A percentile compares a stretch with the other conserved stretches of the same genome.
Evolutionary conservation across 2,113 vertebrate species (phyloP).

Genomic region (Hassar affinis): DNA sequence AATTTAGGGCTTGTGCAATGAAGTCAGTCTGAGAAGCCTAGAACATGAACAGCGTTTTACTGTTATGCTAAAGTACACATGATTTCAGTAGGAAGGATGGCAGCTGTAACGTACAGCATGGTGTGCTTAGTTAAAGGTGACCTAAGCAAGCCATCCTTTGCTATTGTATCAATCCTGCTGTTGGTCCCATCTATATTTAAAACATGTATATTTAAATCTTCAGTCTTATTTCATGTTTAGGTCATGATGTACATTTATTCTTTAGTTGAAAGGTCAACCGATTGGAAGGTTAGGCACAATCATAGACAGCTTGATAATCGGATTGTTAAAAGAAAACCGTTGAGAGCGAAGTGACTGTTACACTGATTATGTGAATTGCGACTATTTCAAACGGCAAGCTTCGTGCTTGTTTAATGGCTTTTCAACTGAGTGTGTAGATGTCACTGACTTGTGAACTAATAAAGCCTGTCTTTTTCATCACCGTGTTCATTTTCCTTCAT

Average conservation of each 20-base stretch:
- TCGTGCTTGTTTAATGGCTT: slow-evolving; percentile 39
- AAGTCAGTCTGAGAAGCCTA: background rate
- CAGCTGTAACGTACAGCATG: background rate
- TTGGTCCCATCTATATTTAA: slow-evolving; percentile 1
- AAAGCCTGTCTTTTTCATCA: slow-evolving; percentile 61
- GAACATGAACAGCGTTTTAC: background rate
- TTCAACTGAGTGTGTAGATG: slow-evolving; percentile 57
- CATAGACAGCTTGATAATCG: slow-evolving; percentile 15
- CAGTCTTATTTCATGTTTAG: slow-evolving; percentile 3
- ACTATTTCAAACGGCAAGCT: slow-evolving; percentile 32
- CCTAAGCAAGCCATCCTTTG: background rate
- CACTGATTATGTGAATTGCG: slow-evolving; percentile 26
- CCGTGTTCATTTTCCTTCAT: background rate
- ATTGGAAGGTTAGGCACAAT: slow-evolving; percentile 29
- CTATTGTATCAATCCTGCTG: background rate
- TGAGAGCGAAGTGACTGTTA: slow-evolving; percentile 43
- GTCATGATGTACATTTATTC: slow-evolving; percentile 28
- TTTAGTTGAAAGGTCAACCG: slow-evolving; percentile 15
- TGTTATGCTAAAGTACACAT: background rate
- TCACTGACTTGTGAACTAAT: slow-evolving; percentile 63
- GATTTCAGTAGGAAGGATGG: background rate
- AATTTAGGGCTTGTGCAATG: slow-evolving; percentile 40
- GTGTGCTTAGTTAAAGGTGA: background rate
- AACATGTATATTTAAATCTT: slow-evolving; percentile 30
- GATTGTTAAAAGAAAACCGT: background rate